These are phyloP conservation scores for Drosophila asahinai DNA, from an alignment of 1,140 invertebrate species.

Conservation along the genomic window DNA sequence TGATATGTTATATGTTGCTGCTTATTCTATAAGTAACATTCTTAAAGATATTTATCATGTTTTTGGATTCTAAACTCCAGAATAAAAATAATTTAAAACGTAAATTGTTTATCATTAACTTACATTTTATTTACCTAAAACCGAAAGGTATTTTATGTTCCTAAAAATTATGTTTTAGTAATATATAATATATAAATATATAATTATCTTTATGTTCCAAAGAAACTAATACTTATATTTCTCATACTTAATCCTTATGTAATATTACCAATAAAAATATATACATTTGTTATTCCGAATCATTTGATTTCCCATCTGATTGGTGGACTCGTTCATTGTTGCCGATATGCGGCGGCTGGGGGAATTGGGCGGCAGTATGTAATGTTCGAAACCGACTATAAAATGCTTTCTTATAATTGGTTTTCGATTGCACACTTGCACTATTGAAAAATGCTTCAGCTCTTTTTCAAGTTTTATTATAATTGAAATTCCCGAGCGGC, in stretches of 20 bases:
- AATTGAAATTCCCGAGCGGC: slow-evolving; percentile 76
- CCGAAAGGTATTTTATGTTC: too few relatives aligned
- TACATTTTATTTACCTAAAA: too few relatives aligned
- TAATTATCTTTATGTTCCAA: background rate
- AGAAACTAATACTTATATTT: background rate
- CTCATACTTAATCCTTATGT: background rate
- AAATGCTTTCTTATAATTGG: slow-evolving; percentile 82
- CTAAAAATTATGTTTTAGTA: too few relatives aligned
- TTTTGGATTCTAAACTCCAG: too few relatives aligned
- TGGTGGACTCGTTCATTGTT: slow-evolving; percentile 33
- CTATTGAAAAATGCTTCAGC: slow-evolving; percentile 81
- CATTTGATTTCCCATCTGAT: slow-evolving; percentile 20
- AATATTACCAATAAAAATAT: background rate
- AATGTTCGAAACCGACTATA: slow-evolving; percentile 73
- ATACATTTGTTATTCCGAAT: slow-evolving; percentile 7
- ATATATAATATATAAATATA: too few relatives aligned
- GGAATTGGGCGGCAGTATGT: slow-evolving; percentile 14
- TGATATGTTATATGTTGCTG: too few relatives aligned
- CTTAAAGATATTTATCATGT: too few relatives aligned
- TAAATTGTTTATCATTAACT: too few relatives aligned
- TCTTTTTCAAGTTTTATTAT: slow-evolving; percentile 77
- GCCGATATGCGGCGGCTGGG: slow-evolving; percentile 3
- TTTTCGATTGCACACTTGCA: slow-evolving; percentile 76
- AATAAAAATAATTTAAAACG: too few relatives aligned
- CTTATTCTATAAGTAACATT: too few relatives aligned